Evolutionary conservation across 1,140 invertebrate species (phyloP).

Genomic region (Brachionus angularis): DNA sequence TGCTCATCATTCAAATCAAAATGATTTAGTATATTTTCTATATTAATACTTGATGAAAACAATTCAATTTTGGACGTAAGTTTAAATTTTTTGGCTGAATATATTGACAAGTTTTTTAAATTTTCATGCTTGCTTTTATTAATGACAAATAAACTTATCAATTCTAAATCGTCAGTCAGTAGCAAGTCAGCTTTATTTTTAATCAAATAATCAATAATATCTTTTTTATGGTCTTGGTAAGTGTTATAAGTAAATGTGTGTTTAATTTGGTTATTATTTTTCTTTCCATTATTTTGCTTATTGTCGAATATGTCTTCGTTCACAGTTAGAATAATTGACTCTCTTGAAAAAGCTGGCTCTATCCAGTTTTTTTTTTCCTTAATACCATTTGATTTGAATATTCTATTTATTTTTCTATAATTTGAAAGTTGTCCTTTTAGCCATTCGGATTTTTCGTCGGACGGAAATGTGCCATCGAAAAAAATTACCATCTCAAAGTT

Average conservation of each 20-base stretch:
- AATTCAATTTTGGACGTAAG: neutral
- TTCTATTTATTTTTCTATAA: neutral
- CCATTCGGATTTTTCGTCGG: neutral
- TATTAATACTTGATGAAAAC: neutral
- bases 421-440: neutral
- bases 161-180: conserved; percentile 7
- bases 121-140: neutral
- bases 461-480: neutral
- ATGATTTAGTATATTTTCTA: neutral
- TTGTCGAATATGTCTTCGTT: neutral
- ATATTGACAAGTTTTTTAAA: neutral
- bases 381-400: neutral
- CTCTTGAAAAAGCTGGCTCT: neutral
- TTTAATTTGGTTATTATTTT: neutral
- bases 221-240: neutral
- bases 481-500: conserved; percentile 7
- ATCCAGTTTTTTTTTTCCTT: conserved; percentile 1
- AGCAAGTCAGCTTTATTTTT: neutral
- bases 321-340: too few species aligned
- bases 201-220: conserved; percentile 3
- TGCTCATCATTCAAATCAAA: neutral
- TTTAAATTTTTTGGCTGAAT: neutral
- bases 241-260: conserved; percentile 3
- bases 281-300: neutral
- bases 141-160: neutral